Conservation (phyloP, 2,113 vertebrate species). For the Triplophysa rosa region DNA sequence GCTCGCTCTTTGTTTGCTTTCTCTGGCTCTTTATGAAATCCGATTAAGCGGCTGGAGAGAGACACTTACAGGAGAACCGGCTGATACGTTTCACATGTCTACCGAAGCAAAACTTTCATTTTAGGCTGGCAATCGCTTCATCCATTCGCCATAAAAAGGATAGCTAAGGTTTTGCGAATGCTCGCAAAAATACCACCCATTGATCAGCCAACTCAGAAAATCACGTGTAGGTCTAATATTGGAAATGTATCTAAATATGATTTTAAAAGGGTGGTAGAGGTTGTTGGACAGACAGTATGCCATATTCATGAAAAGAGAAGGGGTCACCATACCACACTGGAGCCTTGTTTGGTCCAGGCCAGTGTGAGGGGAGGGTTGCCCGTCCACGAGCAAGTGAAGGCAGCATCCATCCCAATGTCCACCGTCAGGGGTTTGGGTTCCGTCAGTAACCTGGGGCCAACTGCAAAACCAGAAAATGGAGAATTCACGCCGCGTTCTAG, state of each 20-base stretch:
- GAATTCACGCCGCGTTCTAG: not conserved
- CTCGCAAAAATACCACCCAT: constrained; percentile 16
- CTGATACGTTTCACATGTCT: constrained; percentile 58
- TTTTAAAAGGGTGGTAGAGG: constrained; percentile 32
- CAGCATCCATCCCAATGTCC: constrained; percentile 82
- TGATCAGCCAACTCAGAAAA: constrained; percentile 9
- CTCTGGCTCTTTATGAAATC: constrained; percentile 64
- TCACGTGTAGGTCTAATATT: not conserved
- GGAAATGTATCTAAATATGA: not conserved
- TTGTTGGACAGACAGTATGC: constrained; percentile 32
- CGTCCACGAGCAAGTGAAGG: constrained; percentile 86
- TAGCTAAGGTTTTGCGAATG: not conserved
- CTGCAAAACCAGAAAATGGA: constrained; percentile 63
- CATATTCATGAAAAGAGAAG: not conserved
- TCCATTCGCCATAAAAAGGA: constrained; percentile 10
- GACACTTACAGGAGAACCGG: constrained; percentile 63
- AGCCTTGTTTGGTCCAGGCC: constrained; percentile 85
- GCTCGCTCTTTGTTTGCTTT: constrained; percentile 57
- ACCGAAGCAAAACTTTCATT: constrained; percentile 34
- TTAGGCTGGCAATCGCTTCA: constrained; percentile 23
- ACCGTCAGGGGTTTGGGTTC: constrained; percentile 80
- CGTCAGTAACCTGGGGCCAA: constrained; percentile 82
- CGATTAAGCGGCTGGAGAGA: constrained; percentile 64
- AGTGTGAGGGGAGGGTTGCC: constrained; percentile 86
- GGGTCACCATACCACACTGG: constrained; percentile 76